Base-by-base conservation (phyloP, 1,140 invertebrate species). In the Pseudoatta argentina region DNA sequence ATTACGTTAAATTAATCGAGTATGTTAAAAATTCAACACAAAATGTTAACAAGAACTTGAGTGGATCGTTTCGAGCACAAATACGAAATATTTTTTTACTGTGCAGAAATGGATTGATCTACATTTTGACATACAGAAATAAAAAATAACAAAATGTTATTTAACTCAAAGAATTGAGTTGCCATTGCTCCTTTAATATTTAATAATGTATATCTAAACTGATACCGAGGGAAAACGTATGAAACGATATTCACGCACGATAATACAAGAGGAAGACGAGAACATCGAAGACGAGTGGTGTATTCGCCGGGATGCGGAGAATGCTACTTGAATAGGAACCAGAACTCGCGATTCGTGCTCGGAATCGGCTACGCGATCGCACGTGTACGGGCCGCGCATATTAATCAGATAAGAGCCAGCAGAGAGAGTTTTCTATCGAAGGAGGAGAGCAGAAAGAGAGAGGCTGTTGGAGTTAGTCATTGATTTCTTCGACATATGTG, bases 301-400 rank as follows among this genome's bases (percentile, higher is more conserved):
- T 61, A 64, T 34, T 86, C 51, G 34, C 44, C 75, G 86, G 72
- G 66, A 66, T 82, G 83, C 81, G 78, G 85, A 87, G 90, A 86
- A 88, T 89, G 66, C 79, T 63, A 78, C 63, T 91, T 85, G 88
- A 92, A 94, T 94, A 94, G 93, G 93, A 94, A 94, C 93, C 93
- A 93, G 93, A 94, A 94, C 93, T 85, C 71, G 77, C 69, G 77
- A 63, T 93, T 86, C 93, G 93, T 94, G 93, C 92, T 89, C 89
- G 89, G 93, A 94, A 94, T 94, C 85, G 91, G 91, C 88, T 93
- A 92, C 87, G 64, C 88, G 91, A 92, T 89, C 91, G 93, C 89
- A 89, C 88, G 77, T 77, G 88, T 89, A 88, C 89, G 75, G 55
- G 79, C 77, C 77, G 82, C 91, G 93, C 93, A 94, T 94, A 93